Conservation (phyloP, 2,113 vertebrate species). For the Agelaius phoeniceus region DNA sequence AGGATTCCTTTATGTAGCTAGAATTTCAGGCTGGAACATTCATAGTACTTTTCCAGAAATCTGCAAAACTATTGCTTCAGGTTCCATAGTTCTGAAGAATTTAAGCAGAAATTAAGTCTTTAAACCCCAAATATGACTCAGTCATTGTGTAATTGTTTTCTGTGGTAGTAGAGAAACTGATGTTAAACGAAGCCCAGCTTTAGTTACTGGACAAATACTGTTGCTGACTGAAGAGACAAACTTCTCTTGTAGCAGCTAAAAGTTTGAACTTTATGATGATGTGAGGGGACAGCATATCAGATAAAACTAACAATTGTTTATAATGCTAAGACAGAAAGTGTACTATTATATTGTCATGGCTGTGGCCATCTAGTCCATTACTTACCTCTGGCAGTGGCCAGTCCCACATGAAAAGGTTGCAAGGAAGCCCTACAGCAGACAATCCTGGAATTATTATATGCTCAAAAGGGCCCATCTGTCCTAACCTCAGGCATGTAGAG, state of each 20-base stretch:
- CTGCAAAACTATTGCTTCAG: not conserved
- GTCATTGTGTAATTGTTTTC: not conserved
- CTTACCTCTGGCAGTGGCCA: not conserved
- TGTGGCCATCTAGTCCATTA: not conserved
- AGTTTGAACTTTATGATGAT: not conserved
- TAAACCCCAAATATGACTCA: not conserved
- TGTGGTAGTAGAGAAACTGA: not conserved
- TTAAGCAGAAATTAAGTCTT: not conserved
- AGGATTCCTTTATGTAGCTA: not conserved
- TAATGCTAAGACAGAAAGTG: not conserved
- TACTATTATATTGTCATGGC: not conserved
- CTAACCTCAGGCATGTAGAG: not conserved
- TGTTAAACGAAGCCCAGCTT: not conserved
- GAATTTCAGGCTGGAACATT: not conserved
- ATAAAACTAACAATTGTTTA: not conserved
- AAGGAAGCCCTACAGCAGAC: not conserved
- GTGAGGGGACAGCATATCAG: not conserved
- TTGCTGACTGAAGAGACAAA: not conserved
- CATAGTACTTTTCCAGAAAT: not conserved
- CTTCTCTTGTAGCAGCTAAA: not conserved
- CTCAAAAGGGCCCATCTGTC: not conserved
- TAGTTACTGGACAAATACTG: not conserved
- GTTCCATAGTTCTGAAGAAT: not conserved
- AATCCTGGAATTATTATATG: not conserved
- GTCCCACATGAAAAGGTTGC: not conserved